Evolutionary conservation across 2,888 invertebrate genomes (phyloP).

Genomic region (Bombyx huttoni): DNA sequence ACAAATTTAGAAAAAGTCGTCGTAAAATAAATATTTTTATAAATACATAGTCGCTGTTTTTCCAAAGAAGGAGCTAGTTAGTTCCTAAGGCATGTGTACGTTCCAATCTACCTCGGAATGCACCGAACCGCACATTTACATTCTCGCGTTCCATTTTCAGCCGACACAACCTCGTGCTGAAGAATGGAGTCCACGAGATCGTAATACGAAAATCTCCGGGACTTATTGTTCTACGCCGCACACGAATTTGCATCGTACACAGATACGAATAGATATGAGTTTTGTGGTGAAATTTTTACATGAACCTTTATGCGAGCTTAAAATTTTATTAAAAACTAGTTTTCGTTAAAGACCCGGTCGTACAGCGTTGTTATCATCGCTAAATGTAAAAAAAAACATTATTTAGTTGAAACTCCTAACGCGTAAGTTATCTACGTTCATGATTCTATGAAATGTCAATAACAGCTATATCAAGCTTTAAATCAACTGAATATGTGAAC

Average conservation of each 20-base stretch:
- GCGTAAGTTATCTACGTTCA: no score
- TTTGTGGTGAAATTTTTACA: neutral
- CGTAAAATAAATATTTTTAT: no score
- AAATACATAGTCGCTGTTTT: neutral
- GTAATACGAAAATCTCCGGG: neutral
- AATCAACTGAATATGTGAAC: no score
- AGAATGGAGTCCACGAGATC: neutral
- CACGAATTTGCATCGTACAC: neutral
- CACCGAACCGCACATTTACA: neutral
- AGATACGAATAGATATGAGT: neutral
- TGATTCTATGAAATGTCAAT: no score
- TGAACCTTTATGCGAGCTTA: no score
- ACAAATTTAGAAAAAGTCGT: no score
- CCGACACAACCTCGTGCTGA: neutral
- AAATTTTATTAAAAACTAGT: no score
- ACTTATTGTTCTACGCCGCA: neutral
- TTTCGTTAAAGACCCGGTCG: no score
- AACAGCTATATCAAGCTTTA: no score
- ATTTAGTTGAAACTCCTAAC: no score
- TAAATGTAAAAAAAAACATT: no score
- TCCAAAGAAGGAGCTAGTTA: neutral
- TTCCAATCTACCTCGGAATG: neutral
- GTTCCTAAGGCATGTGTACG: neutral
- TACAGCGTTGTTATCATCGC: no score
- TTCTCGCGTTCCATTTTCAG: neutral